Percentiles rank a stretch among this genome's conserved stretches.
Conservation (phyloP, 1,140 invertebrate species). For the Conus ventricosus region DNA sequence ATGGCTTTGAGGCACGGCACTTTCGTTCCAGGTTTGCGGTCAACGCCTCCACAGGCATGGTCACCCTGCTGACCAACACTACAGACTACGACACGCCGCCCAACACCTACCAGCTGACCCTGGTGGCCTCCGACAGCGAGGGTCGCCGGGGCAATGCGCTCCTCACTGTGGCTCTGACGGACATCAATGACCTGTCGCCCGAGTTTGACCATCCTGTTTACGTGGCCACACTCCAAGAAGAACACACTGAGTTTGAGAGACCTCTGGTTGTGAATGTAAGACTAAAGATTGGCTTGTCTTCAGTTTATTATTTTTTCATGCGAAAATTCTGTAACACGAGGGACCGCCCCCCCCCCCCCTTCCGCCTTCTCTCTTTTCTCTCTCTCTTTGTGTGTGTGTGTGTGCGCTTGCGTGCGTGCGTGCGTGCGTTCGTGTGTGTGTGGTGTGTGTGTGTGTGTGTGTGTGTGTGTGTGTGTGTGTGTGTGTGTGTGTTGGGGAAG, state of each 20-base stretch:
- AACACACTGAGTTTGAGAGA: neutral
- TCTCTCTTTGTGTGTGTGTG: neutral
- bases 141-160: constrained; percentile 74
- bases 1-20: no score
- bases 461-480: no score
- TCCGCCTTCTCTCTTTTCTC: neutral
- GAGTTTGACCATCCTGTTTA: constrained; percentile 36
- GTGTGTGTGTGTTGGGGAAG: no score
- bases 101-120: constrained; percentile 89
- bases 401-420: no score
- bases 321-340: no score
- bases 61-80: neutral
- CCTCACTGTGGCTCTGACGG: constrained; percentile 41
- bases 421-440: neutral
- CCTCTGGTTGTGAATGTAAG: constrained; percentile 16
- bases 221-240: neutral
- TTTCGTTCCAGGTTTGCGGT: constrained; percentile 14
- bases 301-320: neutral
- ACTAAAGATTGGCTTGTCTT: neutral
- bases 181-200: constrained; percentile 59
- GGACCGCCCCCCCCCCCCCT: neutral
- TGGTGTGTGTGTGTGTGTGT: neutral
- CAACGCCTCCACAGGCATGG: constrained; percentile 23
- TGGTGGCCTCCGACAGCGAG: constrained; percentile 90
- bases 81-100: constrained; percentile 88